A percentile compares a stretch with the other conserved stretches of the same genome.
Conservation (phyloP, 1,140 invertebrate species). For the Zaprionus capensis region DNA sequence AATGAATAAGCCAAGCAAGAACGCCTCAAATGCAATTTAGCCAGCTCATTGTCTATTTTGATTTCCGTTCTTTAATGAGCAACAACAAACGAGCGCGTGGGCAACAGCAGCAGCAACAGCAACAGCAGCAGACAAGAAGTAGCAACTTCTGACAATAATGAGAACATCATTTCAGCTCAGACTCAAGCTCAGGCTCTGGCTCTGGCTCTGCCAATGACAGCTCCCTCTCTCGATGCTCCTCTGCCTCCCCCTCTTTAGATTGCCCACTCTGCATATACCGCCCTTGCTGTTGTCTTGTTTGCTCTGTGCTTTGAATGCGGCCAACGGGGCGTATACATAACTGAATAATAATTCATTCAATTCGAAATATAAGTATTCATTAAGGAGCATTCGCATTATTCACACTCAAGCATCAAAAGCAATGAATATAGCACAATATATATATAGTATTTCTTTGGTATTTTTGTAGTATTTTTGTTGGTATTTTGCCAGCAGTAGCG, state of each 20-base stretch:
- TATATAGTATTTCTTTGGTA: background rate
- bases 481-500: background rate
- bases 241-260: background rate
- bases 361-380: slow-evolving; percentile 31
- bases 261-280: background rate
- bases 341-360: slow-evolving; percentile 35
- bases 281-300: slow-evolving; percentile 4
- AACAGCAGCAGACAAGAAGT: background rate
- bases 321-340: slow-evolving; percentile 30
- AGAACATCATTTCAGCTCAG: slow-evolving; percentile 15
- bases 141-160: slow-evolving; percentile 3
- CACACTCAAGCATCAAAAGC: slow-evolving; percentile 6
- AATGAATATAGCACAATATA: background rate
- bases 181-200: too few relatives aligned
- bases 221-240: background rate
- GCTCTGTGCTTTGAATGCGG: slow-evolving; percentile 6
- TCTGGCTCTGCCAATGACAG: slow-evolving; percentile 9
- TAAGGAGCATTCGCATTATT: slow-evolving; percentile 27
- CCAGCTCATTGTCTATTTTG: slow-evolving; percentile 54
- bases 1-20: slow-evolving; percentile 15
- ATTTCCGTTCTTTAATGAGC: slow-evolving; percentile 58
- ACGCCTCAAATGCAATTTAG: slow-evolving; percentile 45
- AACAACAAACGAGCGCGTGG: slow-evolving; percentile 7
- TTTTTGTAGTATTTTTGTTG: background rate
- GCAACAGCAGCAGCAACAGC: background rate